Evolutionary conservation across 2,113 vertebrate genomes (phyloP).

Genomic region (Catharus minimus): DNA sequence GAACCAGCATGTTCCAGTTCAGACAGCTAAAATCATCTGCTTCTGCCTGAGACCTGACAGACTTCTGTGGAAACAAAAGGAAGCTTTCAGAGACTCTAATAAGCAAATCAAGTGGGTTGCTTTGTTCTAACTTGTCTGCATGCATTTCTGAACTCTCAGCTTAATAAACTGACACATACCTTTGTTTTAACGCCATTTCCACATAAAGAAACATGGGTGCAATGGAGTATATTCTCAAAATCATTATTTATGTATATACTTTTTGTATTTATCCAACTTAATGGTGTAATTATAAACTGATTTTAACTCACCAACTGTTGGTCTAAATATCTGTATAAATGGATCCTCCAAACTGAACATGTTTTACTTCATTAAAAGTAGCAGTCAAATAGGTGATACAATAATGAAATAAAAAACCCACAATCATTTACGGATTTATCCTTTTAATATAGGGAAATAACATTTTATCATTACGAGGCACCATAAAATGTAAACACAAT

Average conservation of each 20-base stretch:
- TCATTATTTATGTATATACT: slow-evolving; percentile 26
- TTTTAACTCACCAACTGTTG: slow-evolving; percentile 7
- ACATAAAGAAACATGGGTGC: slow-evolving; percentile 16
- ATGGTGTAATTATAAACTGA: slow-evolving; percentile 44
- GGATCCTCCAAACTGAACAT: background rate
- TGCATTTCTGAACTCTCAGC: slow-evolving; percentile 52
- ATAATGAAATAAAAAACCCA: slow-evolving; percentile 69
- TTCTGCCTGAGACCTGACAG: background rate
- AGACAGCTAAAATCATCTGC: background rate
- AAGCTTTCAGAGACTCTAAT: slow-evolving; percentile 1
- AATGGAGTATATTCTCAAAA: background rate
- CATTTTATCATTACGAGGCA: slow-evolving; percentile 92
- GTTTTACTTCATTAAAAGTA: slow-evolving; percentile 1
- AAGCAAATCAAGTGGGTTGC: slow-evolving; percentile 4
- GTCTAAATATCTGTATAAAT: slow-evolving; percentile 12
- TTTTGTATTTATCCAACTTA: slow-evolving; percentile 51
- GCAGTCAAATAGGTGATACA: background rate
- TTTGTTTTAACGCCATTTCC: slow-evolving; percentile 47
- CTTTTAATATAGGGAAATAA: slow-evolving; percentile 90
- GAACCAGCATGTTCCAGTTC: background rate
- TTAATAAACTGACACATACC: slow-evolving; percentile 37
- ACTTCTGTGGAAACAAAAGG: slow-evolving; percentile 32
- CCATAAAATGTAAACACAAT: slow-evolving; percentile 96
- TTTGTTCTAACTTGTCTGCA: slow-evolving; percentile 69
- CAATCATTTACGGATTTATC: slow-evolving; percentile 77